Evolutionary conservation across 1,140 invertebrate species (phyloP), one percentile per base, ranked within the genome.

Genomic region (Bombyx mandarina): DNA sequence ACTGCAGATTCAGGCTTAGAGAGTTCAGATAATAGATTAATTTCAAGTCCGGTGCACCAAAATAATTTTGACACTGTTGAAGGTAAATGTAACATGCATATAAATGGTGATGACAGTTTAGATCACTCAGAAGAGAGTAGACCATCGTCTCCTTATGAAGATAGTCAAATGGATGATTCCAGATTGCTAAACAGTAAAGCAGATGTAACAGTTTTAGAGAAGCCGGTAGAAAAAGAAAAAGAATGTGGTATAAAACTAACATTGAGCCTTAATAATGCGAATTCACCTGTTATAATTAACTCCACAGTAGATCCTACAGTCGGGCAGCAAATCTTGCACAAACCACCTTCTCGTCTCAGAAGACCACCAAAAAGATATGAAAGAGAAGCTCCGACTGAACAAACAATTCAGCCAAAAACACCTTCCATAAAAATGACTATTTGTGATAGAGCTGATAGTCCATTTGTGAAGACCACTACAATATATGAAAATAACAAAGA

Each of bases 351-450:
- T 54, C 70, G 85, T 12, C 68, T 77, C 49, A 75, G 86, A 67
- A 69, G 85, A 63, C 85, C 85, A 43, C 86, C 85, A n/a, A 88
- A 87, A 61, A 68, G 86, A 52, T 88, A 87, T 80, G 84, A 87
- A 62, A 85, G 82, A 71, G 73, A 77, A 45, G 68, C 49, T 61
- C 57, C 57, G 47, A 26, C 46, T 43, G 70, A 76, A 53, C 61
- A 57, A 45, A 5, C 44, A 52, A 57, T 10, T 46, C 57, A 55
- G 52, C 51, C 54, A 43, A 85, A 77, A 63, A 63, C 69, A 43
- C 81, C 81, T 43, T 77, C 77, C 52, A 87, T 87, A 56, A 85
- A 85, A 71, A 85, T 87, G 76, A 87, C 84, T 45, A 87, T 87
- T 55, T 87, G 84, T 78, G 84, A 87, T 60, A 81, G 80, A 75